phyloP scores from a whole-genome alignment of 1,140 invertebrate species.

The Brachionus sp. region DNA sequence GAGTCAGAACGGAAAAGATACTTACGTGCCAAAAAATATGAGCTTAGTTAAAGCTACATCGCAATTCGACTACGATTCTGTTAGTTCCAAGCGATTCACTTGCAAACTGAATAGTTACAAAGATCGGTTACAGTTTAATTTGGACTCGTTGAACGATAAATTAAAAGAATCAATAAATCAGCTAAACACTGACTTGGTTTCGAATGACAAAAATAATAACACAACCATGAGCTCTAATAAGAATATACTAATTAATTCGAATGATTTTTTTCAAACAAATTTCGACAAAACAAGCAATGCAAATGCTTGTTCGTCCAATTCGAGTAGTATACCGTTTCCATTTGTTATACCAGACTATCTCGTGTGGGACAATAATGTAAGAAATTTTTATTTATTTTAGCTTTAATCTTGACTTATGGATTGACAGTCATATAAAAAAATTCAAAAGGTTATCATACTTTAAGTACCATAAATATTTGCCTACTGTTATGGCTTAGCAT shows the following conservation, averaged over 20 bases:
- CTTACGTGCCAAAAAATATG: slow-evolving; percentile 26
- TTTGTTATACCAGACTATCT: slow-evolving; percentile 38
- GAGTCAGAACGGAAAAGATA: slow-evolving; percentile 16
- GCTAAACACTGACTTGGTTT: background rate
- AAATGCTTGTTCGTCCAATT: background rate
- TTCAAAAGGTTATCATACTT: no score
- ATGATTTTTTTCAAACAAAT: slow-evolving; percentile 16
- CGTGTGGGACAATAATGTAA: slow-evolving; percentile 38
- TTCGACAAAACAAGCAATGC: background rate
- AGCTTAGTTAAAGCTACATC: background rate
- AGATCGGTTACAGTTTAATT: slow-evolving; percentile 15
- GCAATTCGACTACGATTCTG: background rate
- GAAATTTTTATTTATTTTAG: background rate
- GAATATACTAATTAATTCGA: slow-evolving; percentile 3
- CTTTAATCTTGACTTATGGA: background rate
- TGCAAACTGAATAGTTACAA: slow-evolving; percentile 31
- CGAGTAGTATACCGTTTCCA: background rate
- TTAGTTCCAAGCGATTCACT: background rate
- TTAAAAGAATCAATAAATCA: slow-evolving; percentile 22
- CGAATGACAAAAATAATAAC: slow-evolving; percentile 31
- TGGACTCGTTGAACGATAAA: background rate
- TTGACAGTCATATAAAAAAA: no score
- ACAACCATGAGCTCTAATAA: background rate
- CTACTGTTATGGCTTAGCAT: no score
- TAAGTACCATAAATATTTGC: no score